Conservation (phyloP, 2,888 invertebrate species). For the Tetragonisca angustula region DNA sequence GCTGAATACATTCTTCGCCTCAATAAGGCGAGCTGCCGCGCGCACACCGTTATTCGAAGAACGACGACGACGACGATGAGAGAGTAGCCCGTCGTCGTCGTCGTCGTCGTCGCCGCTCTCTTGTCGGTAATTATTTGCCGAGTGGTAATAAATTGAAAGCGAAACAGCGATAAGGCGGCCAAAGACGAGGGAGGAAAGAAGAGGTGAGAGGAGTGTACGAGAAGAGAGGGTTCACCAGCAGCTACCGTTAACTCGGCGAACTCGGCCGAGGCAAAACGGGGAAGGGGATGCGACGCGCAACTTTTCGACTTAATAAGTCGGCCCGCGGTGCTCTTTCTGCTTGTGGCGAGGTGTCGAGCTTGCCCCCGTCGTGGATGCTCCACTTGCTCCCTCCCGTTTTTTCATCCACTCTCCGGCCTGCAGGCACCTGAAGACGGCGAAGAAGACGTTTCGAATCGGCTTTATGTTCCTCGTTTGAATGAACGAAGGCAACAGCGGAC, state of each 20-base stretch:
- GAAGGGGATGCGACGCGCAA: slow-evolving; percentile 30
- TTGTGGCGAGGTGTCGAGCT: slow-evolving; percentile 53
- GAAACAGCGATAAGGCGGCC: slow-evolving; percentile 66
- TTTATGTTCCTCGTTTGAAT: not conserved
- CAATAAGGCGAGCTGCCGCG: slow-evolving; percentile 67
- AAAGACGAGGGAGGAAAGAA: slow-evolving; percentile 9
- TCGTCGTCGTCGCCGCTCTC: slow-evolving; percentile 56
- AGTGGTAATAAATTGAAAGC: slow-evolving; percentile 78
- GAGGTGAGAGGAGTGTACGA: not conserved
- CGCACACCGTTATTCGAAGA: slow-evolving; percentile 66
- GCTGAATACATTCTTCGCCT: slow-evolving; percentile 73
- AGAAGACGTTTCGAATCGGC: slow-evolving; percentile 4
- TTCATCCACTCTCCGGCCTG: not conserved
- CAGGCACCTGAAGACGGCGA: too few relatives aligned
- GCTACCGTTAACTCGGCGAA: not conserved
- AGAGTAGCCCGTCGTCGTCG: slow-evolving; percentile 37
- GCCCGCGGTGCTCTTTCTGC: slow-evolving; percentile 27
- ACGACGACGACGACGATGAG: slow-evolving; percentile 1
- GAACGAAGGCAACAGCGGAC: not conserved
- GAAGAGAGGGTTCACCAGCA: slow-evolving; percentile 10
- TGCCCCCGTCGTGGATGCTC: slow-evolving; percentile 29
- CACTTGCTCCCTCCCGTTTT: slow-evolving; percentile 26
- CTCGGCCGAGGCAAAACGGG: not conserved
- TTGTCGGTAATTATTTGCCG: slow-evolving; percentile 79
- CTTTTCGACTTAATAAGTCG: slow-evolving; percentile 65